phyloP scores from a whole-genome alignment of 2,113 vertebrate genomes.

The Corapipo altera region DNA sequence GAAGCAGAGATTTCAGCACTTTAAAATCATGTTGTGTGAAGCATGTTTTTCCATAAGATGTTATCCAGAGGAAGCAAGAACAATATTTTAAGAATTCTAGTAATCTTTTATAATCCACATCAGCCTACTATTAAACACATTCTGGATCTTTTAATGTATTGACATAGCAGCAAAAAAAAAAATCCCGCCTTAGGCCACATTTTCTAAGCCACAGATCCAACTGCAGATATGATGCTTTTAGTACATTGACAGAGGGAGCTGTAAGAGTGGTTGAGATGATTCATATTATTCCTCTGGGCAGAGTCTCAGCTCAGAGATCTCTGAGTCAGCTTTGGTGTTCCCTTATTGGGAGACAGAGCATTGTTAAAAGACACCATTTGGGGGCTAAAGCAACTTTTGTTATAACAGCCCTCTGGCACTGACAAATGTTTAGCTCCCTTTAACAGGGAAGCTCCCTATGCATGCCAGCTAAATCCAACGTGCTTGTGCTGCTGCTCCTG shows the following conservation, averaged over 20 bases:
- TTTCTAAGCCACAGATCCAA: conserved; percentile 37
- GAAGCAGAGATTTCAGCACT: background rate
- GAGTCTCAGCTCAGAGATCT: background rate
- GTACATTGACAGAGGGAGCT: conserved; percentile 22
- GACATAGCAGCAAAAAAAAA: background rate
- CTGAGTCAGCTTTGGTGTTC: conserved; percentile 36
- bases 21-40: background rate
- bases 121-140: background rate
- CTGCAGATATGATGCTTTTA: conserved; percentile 46
- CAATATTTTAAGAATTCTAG: background rate
- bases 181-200: background rate
- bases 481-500: background rate
- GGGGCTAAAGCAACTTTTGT: background rate
- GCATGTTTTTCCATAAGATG: background rate
- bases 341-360: background rate
- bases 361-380: background rate
- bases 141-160: conserved; percentile 5
- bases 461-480: background rate
- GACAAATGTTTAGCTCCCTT: background rate
- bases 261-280: background rate
- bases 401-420: background rate
- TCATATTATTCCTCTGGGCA: conserved; percentile 37
- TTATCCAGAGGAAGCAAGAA: conserved; percentile 6
- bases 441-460: background rate
- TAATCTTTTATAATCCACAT: background rate